Base-by-base conservation (phyloP, 2,888 invertebrate genomes). In the Melieria picta region DNA sequence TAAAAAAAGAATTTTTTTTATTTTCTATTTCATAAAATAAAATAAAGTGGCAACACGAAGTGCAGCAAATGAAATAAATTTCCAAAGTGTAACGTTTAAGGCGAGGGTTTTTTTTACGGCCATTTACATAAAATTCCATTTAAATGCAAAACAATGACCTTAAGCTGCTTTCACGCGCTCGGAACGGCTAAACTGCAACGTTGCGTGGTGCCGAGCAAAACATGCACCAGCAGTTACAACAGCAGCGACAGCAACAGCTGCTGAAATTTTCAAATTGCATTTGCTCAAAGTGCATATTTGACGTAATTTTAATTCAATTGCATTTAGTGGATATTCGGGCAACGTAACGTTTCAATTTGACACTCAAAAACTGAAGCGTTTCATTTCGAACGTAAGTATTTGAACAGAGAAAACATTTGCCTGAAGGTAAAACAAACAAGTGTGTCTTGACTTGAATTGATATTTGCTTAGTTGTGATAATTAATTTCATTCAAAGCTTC, bases 71-170 rank as follows among this genome's bases (percentile, higher is more conserved):
- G 30, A 30, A 30, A 55, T 55, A 55, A 61, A 69, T 52, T 46
- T 7, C 11, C 5, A 50, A 50, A 50, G 30, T 30, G 30, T 10
- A 50, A 9, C 2, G 10, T 50, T 50, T 50, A 50, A 11, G 16
- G 13, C n/a, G 13, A 11, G 11, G 4, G 55, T 48, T 47, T 58
- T 66, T 57, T 46, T 45, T 9, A 10, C 10, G 3, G 30, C 43
- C 46, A 69, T 69, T 69, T 69, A 62, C 69, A 55, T 69, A 69
- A 69, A 56, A 69, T 69, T 55, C 46, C 55, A 69, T 69, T 63
- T 62, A 69, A 69, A 69, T 69, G 69, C 69, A 69, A 69, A 62
- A 63, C 13, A n/a, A 13, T 13, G 13, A 52, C 13, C 13, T 9
- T 13, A 52, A 52, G 10, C 52, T n/a, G 11, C 13, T 52, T 52